Evolutionary conservation across 2,113 vertebrate species (phyloP), one percentile per base, ranked within the genome.

Genomic region (Phyllopteryx taeniolatus): DNA sequence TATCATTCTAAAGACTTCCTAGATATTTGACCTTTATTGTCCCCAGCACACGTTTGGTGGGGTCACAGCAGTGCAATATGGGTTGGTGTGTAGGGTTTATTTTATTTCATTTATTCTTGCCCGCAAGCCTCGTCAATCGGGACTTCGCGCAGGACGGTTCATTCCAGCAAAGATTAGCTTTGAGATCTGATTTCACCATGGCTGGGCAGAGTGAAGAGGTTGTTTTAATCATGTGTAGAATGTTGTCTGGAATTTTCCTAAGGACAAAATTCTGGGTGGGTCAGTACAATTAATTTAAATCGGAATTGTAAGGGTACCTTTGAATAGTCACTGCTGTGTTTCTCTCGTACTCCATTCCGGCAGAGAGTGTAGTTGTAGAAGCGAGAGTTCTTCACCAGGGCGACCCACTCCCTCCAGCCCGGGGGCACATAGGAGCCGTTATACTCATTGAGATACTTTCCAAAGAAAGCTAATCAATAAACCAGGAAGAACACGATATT

Each of bases 311-410:
- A 20, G 15, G 46, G 74, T 89, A 98, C 96, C 96, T 94, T 96
- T 57, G 93, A 81, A 85, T 99, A 99, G 89, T 94, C 87, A 14
- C 85, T 93, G 87, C 95, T 95, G 62, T 98, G 97, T 63, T 98
- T 98, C 84, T 99, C 97, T 74, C 94, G 94, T 35, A 94, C 89
- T 63, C 96, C 96, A 27, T 99, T 99, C 80, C 96, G 92, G 76
- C 96, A 96, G 43, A 99, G 94, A 0, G 96, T 97, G 86, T 99
- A 99, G 92, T 99, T 99, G 90, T 98, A 99, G 88, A 99, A 99
- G 31, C 97, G 95, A 0, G 97, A 99, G 84, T 99, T 99, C 85
- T 98, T 98, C 64, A 99, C 94, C 64, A 99, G 92, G 19, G 96
- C 96, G 60, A 98, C 95, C 97, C 97, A 99, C 83, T 98, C 96